Evolutionary conservation across 2,888 invertebrate genomes (phyloP), one percentile per base, ranked within the genome.

Genomic region (Melikaiella ostensackeni): DNA sequence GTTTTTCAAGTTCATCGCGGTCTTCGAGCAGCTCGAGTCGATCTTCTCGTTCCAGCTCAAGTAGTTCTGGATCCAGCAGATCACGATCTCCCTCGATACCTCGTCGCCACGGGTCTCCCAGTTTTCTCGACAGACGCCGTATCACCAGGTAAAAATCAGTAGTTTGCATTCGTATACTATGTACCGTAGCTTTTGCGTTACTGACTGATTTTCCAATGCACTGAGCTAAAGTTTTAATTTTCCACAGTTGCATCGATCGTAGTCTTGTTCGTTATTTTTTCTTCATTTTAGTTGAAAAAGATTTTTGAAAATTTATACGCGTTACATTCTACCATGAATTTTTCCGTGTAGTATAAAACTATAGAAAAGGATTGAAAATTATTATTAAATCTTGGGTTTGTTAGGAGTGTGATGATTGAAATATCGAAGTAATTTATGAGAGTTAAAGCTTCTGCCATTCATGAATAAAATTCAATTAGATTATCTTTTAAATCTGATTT

Each of bases 41-140:
- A 27, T 94, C 94, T 16, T 93, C 93, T 0, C 92, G 93, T 74
- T 93, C 93, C 0, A 92, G 86, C 16, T 90, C 90, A 42, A 90
- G 89, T 79, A 89, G 88, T 73, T 90, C 89, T 61, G 89, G 86
- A 61, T 88, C 89, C 27, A 92, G 90, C 85, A 93, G 95, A 83
- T 95, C 95, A 78, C 93, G 96, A 80, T 96, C 97, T 79, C 96
- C 96, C n/a, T 98, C 98, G 79, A 98, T 98, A 91, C 97, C 98
- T 74, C 93, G 98, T 77, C 94, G 98, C 80, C 96, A 96, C 86
- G 98, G 98, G 62, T 98, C 98, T 77, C 98, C 98, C 27, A 97
- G 97, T 92, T 98, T 98, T 92, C 93, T 98, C 81, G 98, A 98
- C 92, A 94, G 98, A 86, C 94, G 98, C 79, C 94, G 98, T 85